These are phyloP conservation scores for Folsomia manolachei DNA, from an alignment of 2,888 invertebrate species.

Conservation along the genomic window DNA sequence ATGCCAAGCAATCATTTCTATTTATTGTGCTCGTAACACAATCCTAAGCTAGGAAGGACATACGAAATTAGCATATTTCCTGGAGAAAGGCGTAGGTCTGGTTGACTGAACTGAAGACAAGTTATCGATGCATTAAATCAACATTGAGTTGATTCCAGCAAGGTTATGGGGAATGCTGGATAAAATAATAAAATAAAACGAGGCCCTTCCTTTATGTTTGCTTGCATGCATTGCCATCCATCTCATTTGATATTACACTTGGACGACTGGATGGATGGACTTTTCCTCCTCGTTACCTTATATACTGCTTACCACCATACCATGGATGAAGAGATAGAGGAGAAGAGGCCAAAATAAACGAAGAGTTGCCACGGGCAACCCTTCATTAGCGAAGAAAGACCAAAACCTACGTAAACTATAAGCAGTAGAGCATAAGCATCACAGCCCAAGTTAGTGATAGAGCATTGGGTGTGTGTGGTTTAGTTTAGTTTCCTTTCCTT, in stretches of 20 bases:
- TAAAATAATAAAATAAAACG: not conserved
- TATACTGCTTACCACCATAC: too few relatives aligned
- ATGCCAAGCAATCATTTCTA: too few relatives aligned
- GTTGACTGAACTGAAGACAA: not conserved
- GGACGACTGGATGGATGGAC: not conserved
- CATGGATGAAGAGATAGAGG: constrained; percentile 17
- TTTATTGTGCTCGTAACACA: too few relatives aligned
- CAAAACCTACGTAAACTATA: constrained; percentile 17
- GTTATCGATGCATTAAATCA: not conserved
- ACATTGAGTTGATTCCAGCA: not conserved
- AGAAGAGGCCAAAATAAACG: constrained; percentile 38
- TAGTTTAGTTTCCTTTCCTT: too few relatives aligned
- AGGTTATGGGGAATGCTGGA: not conserved
- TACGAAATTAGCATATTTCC: not conserved
- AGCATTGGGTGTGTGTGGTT: too few relatives aligned
- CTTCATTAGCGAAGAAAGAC: constrained; percentile 45
- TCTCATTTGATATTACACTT: not conserved
- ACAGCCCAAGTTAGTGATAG: too few relatives aligned
- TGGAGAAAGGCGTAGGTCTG: not conserved
- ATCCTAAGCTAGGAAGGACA: too few relatives aligned
- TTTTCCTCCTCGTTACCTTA: too few relatives aligned
- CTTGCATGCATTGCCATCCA: not conserved
- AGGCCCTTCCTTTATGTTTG: not conserved
- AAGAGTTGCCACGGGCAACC: constrained; percentile 48
- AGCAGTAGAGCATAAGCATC: constrained; percentile 10